A percentile compares a stretch with the other conserved stretches of the same genome.
These are phyloP conservation scores for Monodelphis domestica DNA, from an alignment of 2,797 vertebrate species.

Conservation along the genomic window DNA sequence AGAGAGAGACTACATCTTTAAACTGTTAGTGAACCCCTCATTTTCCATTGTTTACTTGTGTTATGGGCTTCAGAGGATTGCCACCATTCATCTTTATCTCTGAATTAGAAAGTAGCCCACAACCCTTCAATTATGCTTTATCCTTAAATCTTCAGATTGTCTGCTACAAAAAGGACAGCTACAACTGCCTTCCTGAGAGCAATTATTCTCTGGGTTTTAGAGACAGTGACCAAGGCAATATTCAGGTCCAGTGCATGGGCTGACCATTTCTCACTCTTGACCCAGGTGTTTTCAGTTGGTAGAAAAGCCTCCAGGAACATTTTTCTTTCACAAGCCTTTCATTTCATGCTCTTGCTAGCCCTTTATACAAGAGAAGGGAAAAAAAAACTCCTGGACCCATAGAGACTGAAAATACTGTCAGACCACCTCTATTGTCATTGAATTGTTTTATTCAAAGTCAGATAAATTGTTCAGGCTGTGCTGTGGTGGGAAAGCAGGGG, in stretches of 20 bases:
- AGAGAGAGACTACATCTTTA: background rate
- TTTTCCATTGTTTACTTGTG: background rate
- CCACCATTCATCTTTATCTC: background rate
- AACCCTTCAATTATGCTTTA: background rate
- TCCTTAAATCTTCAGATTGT: constrained; percentile 13
- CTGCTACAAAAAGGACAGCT: background rate
- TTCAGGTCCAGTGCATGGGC: background rate
- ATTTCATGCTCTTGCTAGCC: background rate
- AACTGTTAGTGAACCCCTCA: background rate
- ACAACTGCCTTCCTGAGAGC: background rate
- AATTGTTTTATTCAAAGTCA: constrained; percentile 45
- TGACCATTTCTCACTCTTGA: background rate
- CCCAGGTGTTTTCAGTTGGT: background rate
- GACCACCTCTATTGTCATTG: constrained; percentile 1
- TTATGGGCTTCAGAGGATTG: background rate
- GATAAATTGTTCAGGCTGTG: background rate
- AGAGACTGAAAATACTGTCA: constrained; percentile 18
- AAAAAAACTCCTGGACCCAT: background rate
- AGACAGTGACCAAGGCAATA: background rate
- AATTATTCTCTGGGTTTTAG: constrained; percentile 11
- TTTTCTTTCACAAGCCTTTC: constrained; percentile 4
- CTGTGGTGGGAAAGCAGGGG: constrained; percentile 2
- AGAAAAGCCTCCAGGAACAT: background rate
- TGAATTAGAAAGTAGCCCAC: background rate
- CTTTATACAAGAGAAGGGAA: background rate